Base-by-base conservation (phyloP, 2,888 invertebrate genomes). In the Orthosia gothica region DNA sequence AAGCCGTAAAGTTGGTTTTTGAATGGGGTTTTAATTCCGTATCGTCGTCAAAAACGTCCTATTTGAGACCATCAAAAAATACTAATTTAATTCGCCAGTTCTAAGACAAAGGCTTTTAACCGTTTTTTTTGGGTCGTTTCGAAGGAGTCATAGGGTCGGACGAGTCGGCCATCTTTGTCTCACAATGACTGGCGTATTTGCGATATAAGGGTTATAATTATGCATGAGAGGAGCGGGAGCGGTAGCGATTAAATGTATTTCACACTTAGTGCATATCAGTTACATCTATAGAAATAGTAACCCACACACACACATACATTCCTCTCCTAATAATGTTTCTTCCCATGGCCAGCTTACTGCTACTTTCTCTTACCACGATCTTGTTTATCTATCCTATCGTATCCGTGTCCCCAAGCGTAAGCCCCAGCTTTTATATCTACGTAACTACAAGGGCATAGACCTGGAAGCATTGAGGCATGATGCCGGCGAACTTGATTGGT, bases 51-150 rank as follows among this genome's bases (percentile, higher is more conserved):
- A 68, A 68, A 78, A 68, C 54, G 69, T 70, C 66, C 75, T 69
- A 72, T 71, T 85, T 75, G 32, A 74, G 70, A 64, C 66, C 76
- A 70, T 86, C 77, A 85, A 86, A 87, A 86, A 85, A 85, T 85
- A 83, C 86, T 83, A 85, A 86, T 86, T 87, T 81, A 81, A 87
- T 85, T 85, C 84, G 66, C 65, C 76, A 76, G 68, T 69, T 72
- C 59, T 65, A 76, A 86, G 83, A 87, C 86, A 85, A 85, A 74
- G 70, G 76, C 76, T 77, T 83, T 83, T 81, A 77, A 81, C 65
- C 69, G 74, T 70, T 85, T 87, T 84, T 84, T 85, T 84, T 76
- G 61, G 71, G 73, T 68, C 62, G 61, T 79, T 59, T 61, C 40
- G 47, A 55, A 65, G 73, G 71, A 75, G 72, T 54, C 69, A 73